Base-by-base conservation (phyloP, 2,797 vertebrate genomes). In the Catamblyrhynchus diadema region DNA sequence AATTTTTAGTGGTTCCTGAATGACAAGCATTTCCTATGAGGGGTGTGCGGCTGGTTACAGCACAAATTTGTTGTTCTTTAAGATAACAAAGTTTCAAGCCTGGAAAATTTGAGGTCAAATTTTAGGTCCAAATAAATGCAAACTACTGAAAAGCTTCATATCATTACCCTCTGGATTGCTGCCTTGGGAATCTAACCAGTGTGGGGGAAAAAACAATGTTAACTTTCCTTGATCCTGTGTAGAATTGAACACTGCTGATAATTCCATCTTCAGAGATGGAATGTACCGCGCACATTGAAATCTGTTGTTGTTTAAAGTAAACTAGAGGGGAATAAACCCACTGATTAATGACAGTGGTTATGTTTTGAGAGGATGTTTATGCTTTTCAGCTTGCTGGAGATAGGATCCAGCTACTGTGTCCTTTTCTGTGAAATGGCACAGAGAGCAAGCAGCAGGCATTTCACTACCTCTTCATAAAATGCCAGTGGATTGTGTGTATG, bases 361-460 rank as follows among this genome's bases (percentile, higher is more conserved):
- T 25, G 10, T 73, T 94, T 86, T 53, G 53, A 88, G 93, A 77
- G 89, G 78, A 85, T 84, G 83, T 95, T 93, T 93, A 92, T 66
- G 47, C 44, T 92, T 72, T 84, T 72, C 81, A 89, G 81, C 71
- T 78, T 86, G 33, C 19, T 77, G 73, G 73, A 86, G 88, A 42
- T 90, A 45, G 66, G 59, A 50, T 74, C 27, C 61, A 54, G 80
- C 92, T 94, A 69, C 71, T 80, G 86, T 91, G 73, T 66, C 73
- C 44, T 59, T 28, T 30, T 37, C 48, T 67, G 81, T 73, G 79
- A 50, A 66, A 41, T 30, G 70, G 57, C 74, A 42, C 66, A 25
- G 73, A 33, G 59, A 77, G 12, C 54, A 41, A 62, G 56, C 16
- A 12, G 69, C 69, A 78, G 78, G 56, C 42, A 16, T 69, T 92